Evolutionary conservation across 2,113 vertebrate species (phyloP), one percentile per base, ranked within the genome.

Genomic region (Trichomycterus rosablanca): DNA sequence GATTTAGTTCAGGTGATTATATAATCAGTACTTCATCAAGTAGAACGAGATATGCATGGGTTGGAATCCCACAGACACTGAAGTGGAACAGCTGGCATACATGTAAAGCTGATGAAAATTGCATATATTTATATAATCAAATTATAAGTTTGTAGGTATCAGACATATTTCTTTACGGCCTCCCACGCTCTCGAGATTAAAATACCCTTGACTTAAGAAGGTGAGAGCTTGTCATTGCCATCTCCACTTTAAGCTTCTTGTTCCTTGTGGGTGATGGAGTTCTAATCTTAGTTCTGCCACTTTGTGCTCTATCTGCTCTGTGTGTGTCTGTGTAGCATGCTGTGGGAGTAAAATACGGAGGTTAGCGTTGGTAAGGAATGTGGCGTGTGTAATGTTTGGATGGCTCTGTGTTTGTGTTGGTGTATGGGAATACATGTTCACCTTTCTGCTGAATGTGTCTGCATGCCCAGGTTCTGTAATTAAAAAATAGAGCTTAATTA

Each of bases 281-380:
- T 37, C 57, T 63, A 58, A 71, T 67, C 63, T 67, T 66, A 57
- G 68, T 54, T 22, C 52, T 66, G 63, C 51, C 56, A 54, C 39
- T 66, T 54, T 52, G 19, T 32, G 30, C 54, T 65, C 53, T 26
- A 11, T 28, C 32, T 18, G 53, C 46, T 22, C 15, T 1, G 44
- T 30, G 26, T 30, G 3, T 46, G 2, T 37, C 46, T 30, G 26
- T 30, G 3, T 46, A 1, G 37, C 46, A 44, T 30, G 14, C 18
- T 37, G 37, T 50, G 58, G 57, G 19, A 16, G 32, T 52, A 45
- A 46, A 52, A 48, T 69, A 35, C 45, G 24, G 53, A 57, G 71
- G 71, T 73, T 52, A 53, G 18, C 69, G 74, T 69, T 49, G 56
- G 43, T 68, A 30, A 30, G n/a, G 26, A 30, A 30, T 30, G 3